A percentile compares a stretch with the other conserved stretches of the same genome.
Conservation (phyloP, 2,113 vertebrate species). For the Nothocercus julius region DNA sequence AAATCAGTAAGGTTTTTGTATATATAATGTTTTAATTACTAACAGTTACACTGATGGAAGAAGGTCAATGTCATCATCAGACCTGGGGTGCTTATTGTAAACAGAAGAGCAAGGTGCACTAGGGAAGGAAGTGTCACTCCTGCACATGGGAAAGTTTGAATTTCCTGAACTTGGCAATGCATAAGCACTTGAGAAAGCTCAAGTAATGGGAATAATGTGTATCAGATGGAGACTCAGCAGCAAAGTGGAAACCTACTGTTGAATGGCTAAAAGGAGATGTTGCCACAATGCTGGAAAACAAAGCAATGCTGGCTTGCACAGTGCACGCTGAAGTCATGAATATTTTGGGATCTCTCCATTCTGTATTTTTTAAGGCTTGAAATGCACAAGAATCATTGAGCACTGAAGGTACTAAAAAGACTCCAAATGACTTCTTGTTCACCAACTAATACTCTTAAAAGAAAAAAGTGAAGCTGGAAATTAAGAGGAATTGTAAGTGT, state of each 20-base stretch:
- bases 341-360: slow-evolving; percentile 41
- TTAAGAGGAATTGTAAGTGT: background rate
- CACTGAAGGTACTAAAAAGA: background rate
- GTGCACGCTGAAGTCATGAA: slow-evolving; percentile 34
- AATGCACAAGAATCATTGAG: slow-evolving; percentile 3
- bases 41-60: background rate
- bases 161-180: background rate
- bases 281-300: slow-evolving; percentile 48
- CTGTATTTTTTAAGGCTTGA: background rate
- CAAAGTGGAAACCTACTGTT: slow-evolving; percentile 35
- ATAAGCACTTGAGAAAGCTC: background rate
- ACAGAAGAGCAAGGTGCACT: background rate
- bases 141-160: background rate
- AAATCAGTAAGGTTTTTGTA: background rate
- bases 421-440: background rate
- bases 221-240: slow-evolving; percentile 60
- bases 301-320: slow-evolving; percentile 30
- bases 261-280: slow-evolving; percentile 33
- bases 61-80: background rate
- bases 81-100: background rate
- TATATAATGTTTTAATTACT: background rate
- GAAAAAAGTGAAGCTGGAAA: background rate
- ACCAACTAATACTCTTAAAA: background rate
- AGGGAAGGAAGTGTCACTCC: background rate
- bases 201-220: slow-evolving; percentile 16